Base-by-base conservation (phyloP, 2,888 invertebrate species). In the Galerucella nymphaeae region DNA sequence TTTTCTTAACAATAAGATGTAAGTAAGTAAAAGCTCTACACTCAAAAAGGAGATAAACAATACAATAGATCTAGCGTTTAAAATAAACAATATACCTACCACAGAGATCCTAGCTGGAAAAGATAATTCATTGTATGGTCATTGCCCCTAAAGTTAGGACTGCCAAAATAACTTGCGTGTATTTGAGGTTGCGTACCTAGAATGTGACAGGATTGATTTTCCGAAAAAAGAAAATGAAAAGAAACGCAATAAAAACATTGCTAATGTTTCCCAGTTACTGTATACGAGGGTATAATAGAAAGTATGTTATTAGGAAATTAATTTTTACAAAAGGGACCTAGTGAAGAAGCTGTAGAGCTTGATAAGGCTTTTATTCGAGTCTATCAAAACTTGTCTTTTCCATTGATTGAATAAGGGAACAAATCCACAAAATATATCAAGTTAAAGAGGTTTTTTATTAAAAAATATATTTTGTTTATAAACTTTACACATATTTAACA, bases 51-150 rank as follows among this genome's bases (percentile, higher is more conserved):
- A 6, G 8, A 38, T 38, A 38, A 9, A 38, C 6, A 6, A 30
- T 38, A 38, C 8, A 38, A 38, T 38, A 38, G 8, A 38, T 38
- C 8, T 38, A 6, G 8, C 8, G 30, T 8, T 38, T 8, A 38
- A 8, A 38, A 38, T 8, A 9, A 38, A 38, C 14, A n/a, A 6
- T 48, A n/a, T 38, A 48, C 14, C 45, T 45, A 45, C 1, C 14
- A 45, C 48, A n/a, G 14, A 48, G n/a, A n/a, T 48, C 5, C 48
- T 48, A 48, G 5, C 48, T 0, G 16, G 16, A 53, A 9, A 53
- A 18, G 1, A 50, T 55, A 63, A 70, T 45, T 30, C 61, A 67
- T 65, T 65, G 55, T 23, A 71, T 71, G 66, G 72, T 72, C 74
- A 62, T 70, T 72, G 72, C 74, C 70, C 72, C 67, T 69, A 64